Evolutionary conservation across 2,888 invertebrate species (phyloP), one percentile per base, ranked within the genome.

Genomic region (Eulithis testata): DNA sequence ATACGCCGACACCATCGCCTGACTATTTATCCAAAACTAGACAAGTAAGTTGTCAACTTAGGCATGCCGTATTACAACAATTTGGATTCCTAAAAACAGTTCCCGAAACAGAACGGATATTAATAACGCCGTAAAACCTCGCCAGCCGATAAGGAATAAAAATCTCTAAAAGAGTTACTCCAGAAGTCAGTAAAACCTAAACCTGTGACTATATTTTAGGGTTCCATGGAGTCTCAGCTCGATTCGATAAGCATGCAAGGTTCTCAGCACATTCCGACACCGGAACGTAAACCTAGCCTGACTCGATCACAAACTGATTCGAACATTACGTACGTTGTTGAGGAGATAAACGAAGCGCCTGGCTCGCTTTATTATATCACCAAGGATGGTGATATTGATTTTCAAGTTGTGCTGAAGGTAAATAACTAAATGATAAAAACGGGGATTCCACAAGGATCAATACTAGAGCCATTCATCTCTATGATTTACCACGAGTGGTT

Each of bases 351-450:
- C 0, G 98, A 98, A 89, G 98, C 97, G 0, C 96, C 97, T 0
- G 98, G 98, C 0, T 97, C 99, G 0, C 93, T 96, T 21, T 95
- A 96, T 83, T 99, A 99, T 82, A 99, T 99, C 65, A 99, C 98
- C 37, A 96, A 96, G 77, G 98, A 99, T 76, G 99, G 99, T 0
- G 97, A 98, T 81, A 96, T 99, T 65, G 98, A 99, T 86, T 95
- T 97, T 73, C 96, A 97, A 92, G 97, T 98, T 11, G 96, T 98
- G 2, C 87, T 97, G 8, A 96, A 97, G 94, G 97, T 96, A 88
- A 52, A 11, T 9, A 31, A 31, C 3, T 21, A 21, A 21, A 11
- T 47, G 3, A 40, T 8, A 7, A 37, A 37, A 8, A 37, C 5
- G 3, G 40, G 40, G 5, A 8, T 40, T 7, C 40, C 40, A 40